Percentiles rank a stretch among this genome's conserved stretches.
These are phyloP conservation scores for Saguinus midas DNA, from an alignment of 2,113 vertebrate species.

Conservation along the genomic window DNA sequence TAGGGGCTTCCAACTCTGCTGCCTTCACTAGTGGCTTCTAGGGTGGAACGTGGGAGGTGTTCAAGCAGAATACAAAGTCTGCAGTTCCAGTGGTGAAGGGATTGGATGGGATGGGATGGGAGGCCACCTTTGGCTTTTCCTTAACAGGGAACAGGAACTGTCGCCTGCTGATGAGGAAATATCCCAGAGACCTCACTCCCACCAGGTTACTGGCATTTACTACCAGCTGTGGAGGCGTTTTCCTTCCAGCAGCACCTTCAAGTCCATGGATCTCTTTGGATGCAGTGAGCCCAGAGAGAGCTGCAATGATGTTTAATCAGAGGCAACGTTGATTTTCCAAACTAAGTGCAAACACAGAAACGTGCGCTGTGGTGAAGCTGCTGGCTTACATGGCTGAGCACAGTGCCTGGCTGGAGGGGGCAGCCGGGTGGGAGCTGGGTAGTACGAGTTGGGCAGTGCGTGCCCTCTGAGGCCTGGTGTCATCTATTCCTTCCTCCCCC, in stretches of 20 bases:
- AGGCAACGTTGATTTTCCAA: constrained; percentile 83
- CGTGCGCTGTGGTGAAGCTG: constrained; percentile 73
- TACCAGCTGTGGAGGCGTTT: constrained; percentile 76
- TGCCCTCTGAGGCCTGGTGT: not conserved
- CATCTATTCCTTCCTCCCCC: fast-evolving
- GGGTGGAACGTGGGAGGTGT: not conserved
- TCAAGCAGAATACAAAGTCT: not conserved
- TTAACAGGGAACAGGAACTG: constrained; percentile 70
- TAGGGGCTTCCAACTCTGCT: not conserved
- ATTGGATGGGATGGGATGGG: constrained; percentile 39
- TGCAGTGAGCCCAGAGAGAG: constrained; percentile 75
- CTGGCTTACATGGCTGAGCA: constrained; percentile 71
- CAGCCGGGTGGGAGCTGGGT: constrained; percentile 36
- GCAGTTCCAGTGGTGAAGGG: not conserved
- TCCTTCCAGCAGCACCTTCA: constrained; percentile 76
- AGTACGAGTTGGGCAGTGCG: not conserved
- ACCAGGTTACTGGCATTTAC: constrained; percentile 80
- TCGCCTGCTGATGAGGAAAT: constrained; percentile 75
- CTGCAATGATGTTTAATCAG: constrained; percentile 82
- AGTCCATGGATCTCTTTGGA: constrained; percentile 80
- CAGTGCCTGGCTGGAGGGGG: constrained; percentile 42
- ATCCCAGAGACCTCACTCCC: constrained; percentile 72
- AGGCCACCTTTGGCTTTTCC: constrained; percentile 65
- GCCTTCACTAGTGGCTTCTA: not conserved
- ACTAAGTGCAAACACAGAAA: constrained; percentile 78